Evolutionary conservation across 2,888 invertebrate genomes (phyloP), one percentile per base, ranked within the genome.

Genomic region (Lasioglossum pauxillum): DNA sequence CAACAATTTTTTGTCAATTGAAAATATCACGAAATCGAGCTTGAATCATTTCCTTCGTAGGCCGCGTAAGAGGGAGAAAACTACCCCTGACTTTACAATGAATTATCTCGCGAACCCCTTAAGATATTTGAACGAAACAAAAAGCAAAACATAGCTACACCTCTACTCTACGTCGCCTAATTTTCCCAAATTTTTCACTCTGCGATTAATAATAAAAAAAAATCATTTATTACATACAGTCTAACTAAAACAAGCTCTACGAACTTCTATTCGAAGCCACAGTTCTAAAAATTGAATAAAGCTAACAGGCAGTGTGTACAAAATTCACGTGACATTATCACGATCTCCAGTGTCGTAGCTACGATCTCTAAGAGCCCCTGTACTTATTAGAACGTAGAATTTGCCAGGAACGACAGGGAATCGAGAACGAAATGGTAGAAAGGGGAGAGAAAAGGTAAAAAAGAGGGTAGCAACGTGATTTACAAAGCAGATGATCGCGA

Each of bases 401-500:
- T 53, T n/a, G 14, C 5, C 27, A 12, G 27, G 27, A 16, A 60
- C 14, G 31, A 31, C 16, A 3, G 14, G 16, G 1, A 14, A 27
- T 60, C 60, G 60, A 31, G 60, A 60, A 57, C 27, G 57, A n/a
- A 4, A 27, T 16, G 16, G 27, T 27, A 27, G 27, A 60, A 5
- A 60, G 60, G 5, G 0, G 1, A 5, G n/a, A 60, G 14, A 31
- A 60, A 60, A 27, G 1, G 60, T 27, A 27, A 60, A 31, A 60
- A 60, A 60, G 27, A 16, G 60, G 60, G 27, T 27, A n/a, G 27
- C 2, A 27, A 27, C 27, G 38, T 69, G 38, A 73, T 31, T 82
- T 74, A 74, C 82, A 49, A 78, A 82, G 41, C 53, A 23, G 27
- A 14, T 5, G 27, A 31, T 60, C 60, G 60, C 49, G 27, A 41